A percentile compares a stretch with the other conserved stretches of the same genome.
Evolutionary conservation across 1,140 invertebrate species (phyloP).

Genomic region (Lordiphosa clarofinis): DNA sequence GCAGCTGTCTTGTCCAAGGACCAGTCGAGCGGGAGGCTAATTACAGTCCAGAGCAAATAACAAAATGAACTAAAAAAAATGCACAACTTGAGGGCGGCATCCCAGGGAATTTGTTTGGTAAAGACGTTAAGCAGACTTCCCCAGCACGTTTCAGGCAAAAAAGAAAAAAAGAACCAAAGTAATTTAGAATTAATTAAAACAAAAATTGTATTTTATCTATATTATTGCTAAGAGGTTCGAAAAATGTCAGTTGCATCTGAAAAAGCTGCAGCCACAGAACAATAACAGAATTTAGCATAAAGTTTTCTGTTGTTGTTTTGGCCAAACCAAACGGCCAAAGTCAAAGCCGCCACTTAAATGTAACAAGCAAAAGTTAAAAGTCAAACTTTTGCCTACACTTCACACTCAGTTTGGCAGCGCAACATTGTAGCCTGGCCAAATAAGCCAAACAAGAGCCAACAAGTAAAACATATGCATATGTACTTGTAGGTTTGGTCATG

Average conservation of each 20-base stretch:
- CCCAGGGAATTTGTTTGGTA: constrained; percentile 32
- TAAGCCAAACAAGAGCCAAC: constrained; percentile 14
- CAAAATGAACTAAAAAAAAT: constrained; percentile 28
- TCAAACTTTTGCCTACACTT: constrained; percentile 53
- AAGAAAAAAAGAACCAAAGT: constrained; percentile 10
- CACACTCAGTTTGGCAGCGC: constrained; percentile 20
- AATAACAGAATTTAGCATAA: constrained; percentile 55
- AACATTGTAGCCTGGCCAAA: constrained; percentile 24
- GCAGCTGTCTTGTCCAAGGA: constrained; percentile 46
- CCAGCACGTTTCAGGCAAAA: constrained; percentile 39
- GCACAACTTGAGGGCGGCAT: constrained; percentile 21
- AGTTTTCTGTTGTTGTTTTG: constrained; percentile 32
- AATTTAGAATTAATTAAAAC: constrained; percentile 71
- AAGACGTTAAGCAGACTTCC: constrained; percentile 54
- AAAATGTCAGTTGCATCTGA: constrained; percentile 35
- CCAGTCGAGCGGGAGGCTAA: constrained; percentile 46
- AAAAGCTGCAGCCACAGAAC: constrained; percentile 26
- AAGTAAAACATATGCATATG: constrained; percentile 7
- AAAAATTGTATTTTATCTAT: constrained; percentile 60
- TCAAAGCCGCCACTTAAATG: constrained; percentile 53
- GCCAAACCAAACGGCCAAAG: background rate
- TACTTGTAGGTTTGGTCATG: constrained; percentile 11
- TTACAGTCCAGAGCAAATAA: constrained; percentile 64
- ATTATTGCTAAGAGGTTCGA: constrained; percentile 19
- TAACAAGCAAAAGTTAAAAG: constrained; percentile 69